Percentiles rank a stretch among this genome's conserved stretches.
Conservation (phyloP, 2,797 vertebrate species). For the Acomys russatus region DNA sequence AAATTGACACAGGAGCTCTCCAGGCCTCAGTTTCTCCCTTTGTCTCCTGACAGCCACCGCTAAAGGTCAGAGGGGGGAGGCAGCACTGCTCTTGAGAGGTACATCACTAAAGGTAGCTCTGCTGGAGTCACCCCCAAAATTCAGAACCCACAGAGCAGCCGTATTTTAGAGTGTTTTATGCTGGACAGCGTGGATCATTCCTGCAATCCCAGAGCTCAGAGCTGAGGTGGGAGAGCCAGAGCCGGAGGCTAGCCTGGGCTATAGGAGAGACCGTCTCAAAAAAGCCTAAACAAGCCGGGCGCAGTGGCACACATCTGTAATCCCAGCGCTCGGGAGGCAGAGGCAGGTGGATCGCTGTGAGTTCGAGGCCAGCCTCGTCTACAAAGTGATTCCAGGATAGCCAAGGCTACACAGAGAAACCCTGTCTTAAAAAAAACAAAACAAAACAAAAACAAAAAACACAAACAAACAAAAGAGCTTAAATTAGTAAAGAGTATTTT, state of each 20-base stretch:
- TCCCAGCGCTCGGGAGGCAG: too few relatives aligned
- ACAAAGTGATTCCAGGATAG: too few relatives aligned
- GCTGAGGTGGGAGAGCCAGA: not conserved
- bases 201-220: not conserved
- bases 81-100: not conserved
- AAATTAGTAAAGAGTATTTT: not conserved
- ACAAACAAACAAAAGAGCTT: not conserved
- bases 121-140: not conserved
- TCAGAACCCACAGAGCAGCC: not conserved
- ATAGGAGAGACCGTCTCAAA: not conserved
- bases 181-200: not conserved
- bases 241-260: not conserved
- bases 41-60: not conserved
- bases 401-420: too few relatives aligned
- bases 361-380: too few relatives aligned
- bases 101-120: not conserved
- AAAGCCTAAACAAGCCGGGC: too few relatives aligned
- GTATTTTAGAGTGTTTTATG: not conserved
- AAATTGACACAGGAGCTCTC: not conserved
- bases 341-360: too few relatives aligned
- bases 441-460: too few relatives aligned
- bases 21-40: constrained; percentile 5
- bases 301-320: too few relatives aligned
- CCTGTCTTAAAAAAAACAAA: too few relatives aligned
- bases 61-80: not conserved